Evolutionary conservation across 2,797 vertebrate species (phyloP).

Genomic region (Helicolenus hilgendorfi): DNA sequence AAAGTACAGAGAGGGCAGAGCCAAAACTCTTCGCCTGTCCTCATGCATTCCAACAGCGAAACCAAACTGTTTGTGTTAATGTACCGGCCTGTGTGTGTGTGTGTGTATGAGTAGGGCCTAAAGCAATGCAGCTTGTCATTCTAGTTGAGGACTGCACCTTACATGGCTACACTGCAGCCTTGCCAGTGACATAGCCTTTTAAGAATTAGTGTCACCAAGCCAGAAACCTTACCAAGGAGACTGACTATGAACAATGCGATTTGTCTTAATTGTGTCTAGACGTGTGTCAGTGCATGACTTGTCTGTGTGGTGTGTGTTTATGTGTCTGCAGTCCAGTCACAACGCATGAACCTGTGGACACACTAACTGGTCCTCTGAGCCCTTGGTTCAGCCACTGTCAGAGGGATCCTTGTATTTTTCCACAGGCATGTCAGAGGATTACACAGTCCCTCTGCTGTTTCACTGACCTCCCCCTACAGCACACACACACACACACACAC

Average conservation of each 20-base stretch:
- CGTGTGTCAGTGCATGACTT: conserved; percentile 30
- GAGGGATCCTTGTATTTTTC: conserved; percentile 87
- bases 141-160: conserved; percentile 57
- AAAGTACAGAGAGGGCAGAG: conserved; percentile 64
- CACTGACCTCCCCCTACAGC: conserved; percentile 55
- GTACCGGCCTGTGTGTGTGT: conserved; percentile 30
- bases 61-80: conserved; percentile 58
- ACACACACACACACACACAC: conserved; percentile 23
- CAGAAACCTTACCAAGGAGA: conserved; percentile 63
- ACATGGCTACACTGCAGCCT: conserved; percentile 61
- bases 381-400: conserved; percentile 75
- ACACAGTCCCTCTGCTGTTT: conserved; percentile 84
- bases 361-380: conserved; percentile 75
- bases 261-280: conserved; percentile 30
- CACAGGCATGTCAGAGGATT: conserved; percentile 85
- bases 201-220: conserved; percentile 76
- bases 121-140: conserved; percentile 49
- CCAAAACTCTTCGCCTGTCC: conserved; percentile 65
- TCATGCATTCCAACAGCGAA: conserved; percentile 59
- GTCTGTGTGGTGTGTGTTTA: conserved; percentile 26
- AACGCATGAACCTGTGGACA: conserved; percentile 55
- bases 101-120: conserved; percentile 26
- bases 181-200: conserved; percentile 65
- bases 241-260: conserved; percentile 39
- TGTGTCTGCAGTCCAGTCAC: conserved; percentile 41